Conservation (phyloP, 2,888 invertebrate species). For the Microplitis deprimator region DNA sequence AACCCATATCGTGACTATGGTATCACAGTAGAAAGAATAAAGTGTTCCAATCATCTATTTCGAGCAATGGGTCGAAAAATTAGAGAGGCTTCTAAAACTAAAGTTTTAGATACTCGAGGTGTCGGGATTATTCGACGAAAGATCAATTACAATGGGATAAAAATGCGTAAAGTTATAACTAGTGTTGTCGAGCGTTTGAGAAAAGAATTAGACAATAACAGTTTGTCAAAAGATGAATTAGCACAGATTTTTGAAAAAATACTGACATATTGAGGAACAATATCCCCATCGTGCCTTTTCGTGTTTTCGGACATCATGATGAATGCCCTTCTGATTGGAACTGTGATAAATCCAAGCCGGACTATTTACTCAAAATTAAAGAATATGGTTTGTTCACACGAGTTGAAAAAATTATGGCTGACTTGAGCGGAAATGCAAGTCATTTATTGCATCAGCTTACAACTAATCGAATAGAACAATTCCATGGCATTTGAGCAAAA, state of each 20-base stretch:
- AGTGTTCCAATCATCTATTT: not conserved
- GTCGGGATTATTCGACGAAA: not conserved
- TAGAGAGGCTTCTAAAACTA: not conserved
- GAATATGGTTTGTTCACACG: not conserved
- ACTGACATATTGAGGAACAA: not conserved
- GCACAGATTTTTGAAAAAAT: not conserved
- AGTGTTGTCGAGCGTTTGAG: not conserved
- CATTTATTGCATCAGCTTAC: not conserved
- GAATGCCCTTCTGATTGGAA: not conserved
- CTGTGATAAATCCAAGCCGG: not conserved
- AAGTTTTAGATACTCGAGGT: not conserved
- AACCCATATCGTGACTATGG: not conserved
- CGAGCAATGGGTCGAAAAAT: not conserved
- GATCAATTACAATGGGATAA: not conserved
- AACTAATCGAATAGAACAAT: not conserved
- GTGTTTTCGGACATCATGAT: not conserved
- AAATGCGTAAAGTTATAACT: not conserved
- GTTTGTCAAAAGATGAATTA: not conserved
- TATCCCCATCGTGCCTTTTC: not conserved
- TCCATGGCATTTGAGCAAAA: not conserved
- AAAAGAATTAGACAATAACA: not conserved
- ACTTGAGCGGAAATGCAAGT: not conserved
- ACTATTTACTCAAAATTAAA: not conserved
- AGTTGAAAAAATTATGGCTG: not conserved
- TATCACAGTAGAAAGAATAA: not conserved